Evolutionary conservation across 2,797 vertebrate species (phyloP).

Genomic region (Trachurus trachurus): DNA sequence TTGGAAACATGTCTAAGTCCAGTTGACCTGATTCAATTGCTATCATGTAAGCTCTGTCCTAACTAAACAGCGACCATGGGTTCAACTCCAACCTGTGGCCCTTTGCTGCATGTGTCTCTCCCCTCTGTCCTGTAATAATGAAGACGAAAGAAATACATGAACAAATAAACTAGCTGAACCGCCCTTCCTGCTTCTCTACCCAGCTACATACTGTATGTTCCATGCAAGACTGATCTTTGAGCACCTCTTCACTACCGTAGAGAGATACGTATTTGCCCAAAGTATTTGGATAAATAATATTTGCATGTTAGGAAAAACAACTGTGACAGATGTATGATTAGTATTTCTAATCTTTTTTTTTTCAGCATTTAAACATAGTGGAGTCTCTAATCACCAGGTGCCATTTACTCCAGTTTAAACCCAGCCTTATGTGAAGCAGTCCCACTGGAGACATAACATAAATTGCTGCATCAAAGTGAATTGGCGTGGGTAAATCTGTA

Average conservation of each 20-base stretch:
- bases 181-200: not conserved
- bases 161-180: conserved; percentile 9
- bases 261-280: too few relatives aligned
- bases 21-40: too few relatives aligned
- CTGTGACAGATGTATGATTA: not conserved
- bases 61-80: too few relatives aligned
- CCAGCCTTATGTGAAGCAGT: not conserved
- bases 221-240: too few relatives aligned
- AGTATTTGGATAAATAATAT: not conserved
- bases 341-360: not conserved
- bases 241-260: not conserved
- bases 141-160: not conserved
- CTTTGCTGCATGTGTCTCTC: too few relatives aligned
- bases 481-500: not conserved
- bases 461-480: conserved; percentile 25
- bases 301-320: not conserved
- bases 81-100: too few relatives aligned
- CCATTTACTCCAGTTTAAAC: not conserved
- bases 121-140: too few relatives aligned
- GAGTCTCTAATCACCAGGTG: not conserved
- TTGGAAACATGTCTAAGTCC: too few relatives aligned
- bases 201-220: not conserved
- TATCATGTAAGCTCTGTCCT: too few relatives aligned
- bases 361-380: not conserved
- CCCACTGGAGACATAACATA: conserved; percentile 6